Conservation (phyloP, 2,888 invertebrate genomes). For the Myopa testacea region DNA sequence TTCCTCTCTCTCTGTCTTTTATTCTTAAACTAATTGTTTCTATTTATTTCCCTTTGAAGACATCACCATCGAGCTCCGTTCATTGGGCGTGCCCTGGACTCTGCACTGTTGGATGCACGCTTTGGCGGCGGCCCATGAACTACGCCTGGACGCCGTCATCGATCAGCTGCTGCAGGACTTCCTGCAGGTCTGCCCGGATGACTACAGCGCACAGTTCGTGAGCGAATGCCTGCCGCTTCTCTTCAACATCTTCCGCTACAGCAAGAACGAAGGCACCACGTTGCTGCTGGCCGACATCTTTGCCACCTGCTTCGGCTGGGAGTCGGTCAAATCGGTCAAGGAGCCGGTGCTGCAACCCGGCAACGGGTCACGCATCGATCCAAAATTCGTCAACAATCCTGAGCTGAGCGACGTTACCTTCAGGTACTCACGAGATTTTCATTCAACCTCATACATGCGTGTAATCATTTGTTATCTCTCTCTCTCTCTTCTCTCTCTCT, state of each 20-base stretch:
- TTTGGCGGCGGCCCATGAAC: slow-evolving; percentile 86
- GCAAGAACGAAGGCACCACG: slow-evolving; percentile 92
- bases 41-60: slow-evolving; percentile 69
- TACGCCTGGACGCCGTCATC: slow-evolving; percentile 84
- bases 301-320: slow-evolving; percentile 90
- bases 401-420: slow-evolving; percentile 93
- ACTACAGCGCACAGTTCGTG: slow-evolving; percentile 89
- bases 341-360: slow-evolving; percentile 75
- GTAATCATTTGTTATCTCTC: not conserved
- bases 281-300: slow-evolving; percentile 88
- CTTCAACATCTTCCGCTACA: slow-evolving; percentile 89
- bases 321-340: slow-evolving; percentile 81
- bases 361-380: slow-evolving; percentile 84
- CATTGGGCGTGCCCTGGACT: slow-evolving; percentile 90
- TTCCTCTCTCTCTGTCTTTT: too few species aligned
- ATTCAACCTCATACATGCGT: not conserved
- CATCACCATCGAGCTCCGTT: slow-evolving; percentile 87
- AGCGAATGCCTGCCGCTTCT: slow-evolving; percentile 90
- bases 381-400: slow-evolving; percentile 93
- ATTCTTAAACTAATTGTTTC: not conserved
- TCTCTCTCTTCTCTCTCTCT: not conserved
- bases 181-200: slow-evolving; percentile 89
- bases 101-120: slow-evolving; percentile 94
- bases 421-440: slow-evolving; percentile 65
- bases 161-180: slow-evolving; percentile 91